Evolutionary conservation across 1,140 invertebrate species (phyloP).

Genomic region (Atopsyche davidsoni): DNA sequence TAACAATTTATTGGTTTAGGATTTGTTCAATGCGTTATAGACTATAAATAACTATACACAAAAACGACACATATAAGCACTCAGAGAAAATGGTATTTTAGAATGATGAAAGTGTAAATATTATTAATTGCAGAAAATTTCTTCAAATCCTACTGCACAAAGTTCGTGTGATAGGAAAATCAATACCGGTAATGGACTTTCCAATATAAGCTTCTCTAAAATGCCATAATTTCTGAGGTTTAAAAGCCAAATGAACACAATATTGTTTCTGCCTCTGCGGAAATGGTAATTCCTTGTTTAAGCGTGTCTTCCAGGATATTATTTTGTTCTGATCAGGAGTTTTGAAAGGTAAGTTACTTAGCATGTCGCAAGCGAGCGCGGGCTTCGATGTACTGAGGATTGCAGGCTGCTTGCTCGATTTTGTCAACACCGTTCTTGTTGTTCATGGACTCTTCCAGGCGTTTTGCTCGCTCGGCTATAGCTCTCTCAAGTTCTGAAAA

Average conservation of each 20-base stretch:
- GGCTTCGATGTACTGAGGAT: slow-evolving; percentile 33
- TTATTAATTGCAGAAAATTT: no score
- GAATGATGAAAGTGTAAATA: no score
- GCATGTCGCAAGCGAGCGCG: slow-evolving; percentile 28
- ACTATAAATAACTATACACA: background rate
- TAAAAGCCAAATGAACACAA: slow-evolving; percentile 13
- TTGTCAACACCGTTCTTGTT: slow-evolving; percentile 31
- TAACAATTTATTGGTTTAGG: background rate
- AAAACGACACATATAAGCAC: slow-evolving; percentile 3
- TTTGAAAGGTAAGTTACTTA: slow-evolving; percentile 19
- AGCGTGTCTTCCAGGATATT: no score
- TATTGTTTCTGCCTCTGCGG: background rate
- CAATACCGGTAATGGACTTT: background rate
- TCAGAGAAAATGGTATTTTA: no score
- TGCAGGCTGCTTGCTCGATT: slow-evolving; percentile 35
- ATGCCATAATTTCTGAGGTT: slow-evolving; percentile 5
- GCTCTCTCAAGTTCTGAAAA: slow-evolving; percentile 45
- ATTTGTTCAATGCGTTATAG: no score
- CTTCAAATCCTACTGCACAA: no score
- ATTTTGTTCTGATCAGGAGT: background rate
- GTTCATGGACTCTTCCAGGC: slow-evolving; percentile 39
- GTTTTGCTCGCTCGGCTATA: slow-evolving; percentile 44
- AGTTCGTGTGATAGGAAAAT: no score
- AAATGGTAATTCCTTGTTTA: slow-evolving; percentile 1
- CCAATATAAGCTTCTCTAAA: background rate